Percentiles rank a stretch among this genome's conserved stretches.
Conservation (phyloP, 2,797 vertebrate species). For the Poecilia picta region DNA sequence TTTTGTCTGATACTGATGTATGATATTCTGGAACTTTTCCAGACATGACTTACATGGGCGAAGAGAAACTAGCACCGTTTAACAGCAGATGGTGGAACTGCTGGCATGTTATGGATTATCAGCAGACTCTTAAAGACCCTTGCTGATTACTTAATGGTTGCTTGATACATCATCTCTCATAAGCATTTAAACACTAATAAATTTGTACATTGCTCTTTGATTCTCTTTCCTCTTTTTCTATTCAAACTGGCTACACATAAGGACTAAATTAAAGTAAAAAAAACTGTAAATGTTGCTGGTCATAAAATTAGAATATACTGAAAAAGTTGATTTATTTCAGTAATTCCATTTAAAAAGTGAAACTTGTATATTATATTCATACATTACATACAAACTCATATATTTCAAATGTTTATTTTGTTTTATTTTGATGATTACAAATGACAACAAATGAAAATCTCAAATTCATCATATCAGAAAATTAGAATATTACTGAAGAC, state of each 20-base stretch:
- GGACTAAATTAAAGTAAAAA: neutral
- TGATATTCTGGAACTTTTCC: neutral
- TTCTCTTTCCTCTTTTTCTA: neutral
- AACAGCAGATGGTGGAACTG: neutral
- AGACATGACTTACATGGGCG: neutral
- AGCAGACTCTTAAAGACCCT: neutral
- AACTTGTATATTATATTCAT: no score
- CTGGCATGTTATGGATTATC: neutral
- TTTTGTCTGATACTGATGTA: neutral
- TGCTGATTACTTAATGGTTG: neutral
- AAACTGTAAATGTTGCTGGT: neutral
- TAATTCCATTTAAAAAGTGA: no score
- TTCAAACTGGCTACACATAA: neutral
- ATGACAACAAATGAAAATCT: no score
- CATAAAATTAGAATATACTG: no score
- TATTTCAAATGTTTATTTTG: no score
- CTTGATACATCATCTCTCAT: neutral
- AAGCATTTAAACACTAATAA: neutral
- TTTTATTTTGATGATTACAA: no score
- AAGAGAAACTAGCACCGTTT: neutral
- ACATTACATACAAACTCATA: no score
- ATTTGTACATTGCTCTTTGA: neutral
- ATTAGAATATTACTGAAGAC: no score
- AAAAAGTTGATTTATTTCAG: no score
- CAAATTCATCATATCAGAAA: no score